Base-by-base conservation (phyloP, 2,113 vertebrate species). In the Taxidea taxus region DNA sequence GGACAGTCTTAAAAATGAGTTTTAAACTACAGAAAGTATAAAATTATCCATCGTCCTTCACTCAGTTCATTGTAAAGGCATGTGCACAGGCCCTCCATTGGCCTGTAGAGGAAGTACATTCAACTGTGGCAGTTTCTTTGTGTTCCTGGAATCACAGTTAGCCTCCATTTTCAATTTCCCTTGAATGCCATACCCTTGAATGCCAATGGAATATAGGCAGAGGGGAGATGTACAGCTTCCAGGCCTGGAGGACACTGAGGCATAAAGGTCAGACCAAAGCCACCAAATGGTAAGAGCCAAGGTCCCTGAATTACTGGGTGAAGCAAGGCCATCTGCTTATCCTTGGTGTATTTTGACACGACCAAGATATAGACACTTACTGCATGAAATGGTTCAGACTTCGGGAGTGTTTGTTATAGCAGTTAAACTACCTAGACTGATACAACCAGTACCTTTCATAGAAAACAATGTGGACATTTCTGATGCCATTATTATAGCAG, bases 191-290 rank as follows among this genome's bases (percentile, higher is more conserved):
- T 81, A 25, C 87, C 31, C 92, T 2, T 64, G 37, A 90, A 49
- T 44, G 11, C 31, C 75, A 83, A 13, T 84, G 68, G 51, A 84
- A 83, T 84, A 51, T 51, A 23, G 44, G 34, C 42, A 84, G 74
- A 96, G 89, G 62, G 64, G 56, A 87, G 70, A 88, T 29, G 64
- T 37, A 75, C n/a, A 84, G 75, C 51, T 92, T 90, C 80, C 74
- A 77, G 80, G 85, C 64, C 47, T 62, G 8, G 25, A 80, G 68
- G 68, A 34, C 64, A 44, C 44, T 44, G 39, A 95, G 54, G 34
- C 18, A 27, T 31, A 68, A 47, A 58, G 81, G 85, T 62, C 90
- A 87, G 75, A 10, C 27, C 29, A 95, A 87, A 83, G 39, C 16
- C 86, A 78, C 60, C 47, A 77, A 47, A 70, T 84, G 44, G 34